A percentile compares a stretch with the other conserved stretches of the same genome.
phyloP scores from a whole-genome alignment of 2,888 invertebrate species.

The Cerceris ruficornis region DNA sequence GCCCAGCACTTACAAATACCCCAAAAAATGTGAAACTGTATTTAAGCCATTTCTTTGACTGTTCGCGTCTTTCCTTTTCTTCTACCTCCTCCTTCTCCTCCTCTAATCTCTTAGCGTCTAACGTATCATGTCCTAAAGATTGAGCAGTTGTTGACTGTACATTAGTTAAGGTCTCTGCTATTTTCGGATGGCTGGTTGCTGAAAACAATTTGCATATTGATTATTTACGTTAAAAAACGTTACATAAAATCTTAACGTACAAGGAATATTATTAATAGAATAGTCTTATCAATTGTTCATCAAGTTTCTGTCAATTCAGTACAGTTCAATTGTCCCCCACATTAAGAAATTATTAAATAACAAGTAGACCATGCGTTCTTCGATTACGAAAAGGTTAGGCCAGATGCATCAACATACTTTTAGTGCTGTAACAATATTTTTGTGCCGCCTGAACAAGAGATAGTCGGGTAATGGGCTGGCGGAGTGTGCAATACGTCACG shows the following conservation, averaged over 20 bases:
- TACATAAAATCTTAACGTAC: not conserved
- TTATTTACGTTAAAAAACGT: not conserved
- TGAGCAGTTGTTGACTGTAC: constrained; percentile 66
- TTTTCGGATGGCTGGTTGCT: constrained; percentile 63
- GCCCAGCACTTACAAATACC: constrained; percentile 84
- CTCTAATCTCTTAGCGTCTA: constrained; percentile 62
- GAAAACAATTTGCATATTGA: constrained; percentile 2
- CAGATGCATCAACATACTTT: constrained; percentile 62
- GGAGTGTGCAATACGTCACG: constrained; percentile 61
- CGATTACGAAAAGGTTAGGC: constrained; percentile 64
- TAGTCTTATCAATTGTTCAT: not conserved
- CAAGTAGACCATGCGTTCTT: constrained; percentile 22
- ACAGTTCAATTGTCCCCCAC: not conserved
- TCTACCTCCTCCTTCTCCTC: constrained; percentile 84
- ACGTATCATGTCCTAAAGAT: constrained; percentile 39
- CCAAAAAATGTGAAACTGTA: constrained; percentile 81
- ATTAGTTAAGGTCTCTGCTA: constrained; percentile 72
- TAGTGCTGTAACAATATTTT: constrained; percentile 67
- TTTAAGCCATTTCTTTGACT: constrained; percentile 89
- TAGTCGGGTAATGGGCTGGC: constrained; percentile 60
- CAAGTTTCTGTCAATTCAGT: not conserved
- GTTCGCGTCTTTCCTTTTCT: constrained; percentile 85
- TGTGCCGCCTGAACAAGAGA: constrained; percentile 60
- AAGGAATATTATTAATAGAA: not conserved
- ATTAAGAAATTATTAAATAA: constrained; percentile 7